phyloP scores from a whole-genome alignment of 2,888 invertebrate species.

The Ditylenchus weischeri region DNA sequence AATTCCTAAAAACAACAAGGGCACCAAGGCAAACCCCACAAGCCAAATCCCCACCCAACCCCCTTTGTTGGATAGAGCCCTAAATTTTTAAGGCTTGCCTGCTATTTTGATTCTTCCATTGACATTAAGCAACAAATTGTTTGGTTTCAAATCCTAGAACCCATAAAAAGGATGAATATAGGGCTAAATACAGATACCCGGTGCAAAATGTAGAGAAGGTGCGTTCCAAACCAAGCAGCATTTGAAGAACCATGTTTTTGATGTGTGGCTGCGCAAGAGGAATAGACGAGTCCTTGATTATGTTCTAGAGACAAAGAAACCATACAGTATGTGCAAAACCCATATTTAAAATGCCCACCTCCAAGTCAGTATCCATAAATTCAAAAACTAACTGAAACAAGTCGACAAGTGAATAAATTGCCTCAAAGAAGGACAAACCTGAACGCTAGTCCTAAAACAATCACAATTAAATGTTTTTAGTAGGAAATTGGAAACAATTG shows the following conservation, averaged over 20 bases:
- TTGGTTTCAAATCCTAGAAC: slow-evolving; percentile 84
- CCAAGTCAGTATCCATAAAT: slow-evolving; percentile 98
- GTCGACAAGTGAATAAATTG: neutral
- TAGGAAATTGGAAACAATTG: too few relatives aligned
- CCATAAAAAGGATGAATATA: neutral
- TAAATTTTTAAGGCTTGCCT: neutral
- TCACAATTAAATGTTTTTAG: too few relatives aligned
- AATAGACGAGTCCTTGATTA: slow-evolving; percentile 72
- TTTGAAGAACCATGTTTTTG: slow-evolving; percentile 92
- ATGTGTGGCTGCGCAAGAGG: slow-evolving; percentile 86
- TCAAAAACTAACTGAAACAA: slow-evolving; percentile 69
- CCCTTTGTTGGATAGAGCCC: too few relatives aligned
- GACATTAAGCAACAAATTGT: slow-evolving; percentile 89
- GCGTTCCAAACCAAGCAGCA: slow-evolving; percentile 87
- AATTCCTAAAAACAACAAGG: too few relatives aligned
- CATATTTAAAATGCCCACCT: slow-evolving; percentile 65
- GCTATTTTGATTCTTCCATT: slow-evolving; percentile 78
- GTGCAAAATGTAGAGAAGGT: slow-evolving; percentile 91
- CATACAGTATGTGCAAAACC: neutral
- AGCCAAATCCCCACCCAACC: too few relatives aligned
- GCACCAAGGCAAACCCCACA: too few relatives aligned
- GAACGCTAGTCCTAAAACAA: slow-evolving; percentile 78
- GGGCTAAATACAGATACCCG: slow-evolving; percentile 64
- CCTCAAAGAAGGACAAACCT: slow-evolving; percentile 68
- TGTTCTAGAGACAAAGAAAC: slow-evolving; percentile 41